phyloP scores from a whole-genome alignment of 1,140 invertebrate genomes.

The Drosophila gunungcola region DNA sequence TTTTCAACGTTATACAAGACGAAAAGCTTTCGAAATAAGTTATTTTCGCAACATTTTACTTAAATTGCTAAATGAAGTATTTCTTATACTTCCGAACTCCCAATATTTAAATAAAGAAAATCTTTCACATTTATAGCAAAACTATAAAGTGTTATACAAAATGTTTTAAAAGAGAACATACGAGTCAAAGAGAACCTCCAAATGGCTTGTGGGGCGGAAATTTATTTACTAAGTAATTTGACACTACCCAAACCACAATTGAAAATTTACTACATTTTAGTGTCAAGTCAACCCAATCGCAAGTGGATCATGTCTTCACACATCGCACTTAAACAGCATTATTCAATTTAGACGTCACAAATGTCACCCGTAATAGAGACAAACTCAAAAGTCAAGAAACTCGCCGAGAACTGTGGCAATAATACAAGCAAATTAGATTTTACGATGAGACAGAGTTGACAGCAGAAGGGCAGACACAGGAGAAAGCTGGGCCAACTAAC shows the following conservation, averaged over 20 bases:
- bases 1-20: neutral
- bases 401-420: slow-evolving; percentile 40
- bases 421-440: slow-evolving; percentile 74
- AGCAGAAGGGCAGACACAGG: slow-evolving; percentile 1
- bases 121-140: neutral
- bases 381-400: slow-evolving; percentile 44
- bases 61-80: neutral
- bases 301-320: slow-evolving; percentile 8
- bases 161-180: neutral
- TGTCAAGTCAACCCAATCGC: slow-evolving; percentile 7
- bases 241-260: neutral
- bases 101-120: neutral
- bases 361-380: slow-evolving; percentile 50
- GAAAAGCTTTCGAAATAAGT: neutral
- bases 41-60: neutral
- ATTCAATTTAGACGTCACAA: slow-evolving; percentile 51
- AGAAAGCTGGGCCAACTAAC: slow-evolving; percentile 29
- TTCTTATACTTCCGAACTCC: neutral
- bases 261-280: slow-evolving; percentile 8
- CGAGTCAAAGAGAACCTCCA: neutral
- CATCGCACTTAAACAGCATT: slow-evolving; percentile 40
- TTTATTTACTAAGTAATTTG: slow-evolving; percentile 1
- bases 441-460: slow-evolving; percentile 36
- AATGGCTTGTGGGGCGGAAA: neutral
- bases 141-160: slow-evolving; percentile 7